Evolutionary conservation across 2,797 vertebrate genomes (phyloP).

Genomic region (Leptatherina wallacei): DNA sequence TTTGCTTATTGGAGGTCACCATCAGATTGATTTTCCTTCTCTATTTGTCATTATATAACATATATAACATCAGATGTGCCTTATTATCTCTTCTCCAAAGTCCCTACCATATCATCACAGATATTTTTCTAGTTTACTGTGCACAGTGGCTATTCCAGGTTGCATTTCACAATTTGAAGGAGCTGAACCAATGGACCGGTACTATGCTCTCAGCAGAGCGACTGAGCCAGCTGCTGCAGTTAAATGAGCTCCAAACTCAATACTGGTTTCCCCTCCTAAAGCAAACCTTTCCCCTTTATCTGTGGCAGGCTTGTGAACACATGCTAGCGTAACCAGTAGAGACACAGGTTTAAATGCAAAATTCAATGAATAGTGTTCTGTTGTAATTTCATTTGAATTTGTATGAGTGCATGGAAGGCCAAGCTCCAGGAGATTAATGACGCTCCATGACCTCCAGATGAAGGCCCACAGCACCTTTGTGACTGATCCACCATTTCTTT

Average conservation of each 20-base stretch:
- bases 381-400: slow-evolving; percentile 10
- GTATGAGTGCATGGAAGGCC: not conserved
- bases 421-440: slow-evolving; percentile 36
- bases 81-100: not conserved
- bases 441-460: slow-evolving; percentile 13
- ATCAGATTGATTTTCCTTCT: not conserved
- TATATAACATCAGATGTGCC: not conserved
- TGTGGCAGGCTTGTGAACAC: not conserved
- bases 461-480: slow-evolving; percentile 9
- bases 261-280: slow-evolving; percentile 24
- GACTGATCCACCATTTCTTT: slow-evolving; percentile 24
- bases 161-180: slow-evolving; percentile 26
- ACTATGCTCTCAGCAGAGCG: slow-evolving; percentile 7
- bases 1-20: not conserved
- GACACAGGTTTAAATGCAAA: slow-evolving; percentile 5
- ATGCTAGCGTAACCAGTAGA: not conserved
- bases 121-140: not conserved
- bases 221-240: slow-evolving; percentile 28
- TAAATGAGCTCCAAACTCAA: slow-evolving; percentile 28
- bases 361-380: slow-evolving; percentile 8
- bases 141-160: slow-evolving; percentile 4
- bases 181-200: slow-evolving; percentile 13
- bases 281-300: slow-evolving; percentile 11
- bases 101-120: not conserved
- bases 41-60: not conserved